Percentiles rank a stretch among this genome's conserved stretches.
Evolutionary conservation across 2,888 invertebrate species (phyloP).

Genomic region (Pinctada fucata): DNA sequence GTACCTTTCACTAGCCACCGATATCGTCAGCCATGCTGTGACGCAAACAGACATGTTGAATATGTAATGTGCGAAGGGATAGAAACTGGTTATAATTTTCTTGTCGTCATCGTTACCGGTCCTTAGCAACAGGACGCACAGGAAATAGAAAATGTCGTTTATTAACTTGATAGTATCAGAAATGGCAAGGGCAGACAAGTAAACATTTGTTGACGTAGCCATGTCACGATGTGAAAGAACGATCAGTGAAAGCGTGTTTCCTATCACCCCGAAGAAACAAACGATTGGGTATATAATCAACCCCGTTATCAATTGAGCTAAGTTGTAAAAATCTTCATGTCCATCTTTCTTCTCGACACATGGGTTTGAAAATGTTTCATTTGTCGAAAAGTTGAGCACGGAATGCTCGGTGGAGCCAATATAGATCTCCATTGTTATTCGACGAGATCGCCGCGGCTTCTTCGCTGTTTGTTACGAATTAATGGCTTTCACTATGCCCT

Average conservation of each 20-base stretch:
- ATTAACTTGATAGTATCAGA: slow-evolving; percentile 70
- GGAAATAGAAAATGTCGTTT: slow-evolving; percentile 70
- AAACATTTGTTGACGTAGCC: slow-evolving; percentile 71
- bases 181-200: slow-evolving; percentile 67
- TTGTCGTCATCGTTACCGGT: slow-evolving; percentile 55
- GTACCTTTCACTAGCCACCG: slow-evolving; percentile 72
- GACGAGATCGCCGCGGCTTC: too few species aligned
- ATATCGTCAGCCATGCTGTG: slow-evolving; percentile 71
- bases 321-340: slow-evolving; percentile 62
- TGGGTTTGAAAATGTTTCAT: background rate
- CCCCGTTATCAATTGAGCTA: slow-evolving; percentile 64
- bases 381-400: background rate
- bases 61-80: slow-evolving; percentile 72
- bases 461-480: too few species aligned
- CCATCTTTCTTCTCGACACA: slow-evolving; percentile 1
- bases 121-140: slow-evolving; percentile 61
- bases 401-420: background rate
- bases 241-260: slow-evolving; percentile 66
- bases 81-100: slow-evolving; percentile 61
- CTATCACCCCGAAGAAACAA: slow-evolving; percentile 65
- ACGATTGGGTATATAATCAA: slow-evolving; percentile 68
- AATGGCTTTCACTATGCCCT: too few species aligned
- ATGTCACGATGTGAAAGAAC: slow-evolving; percentile 67
- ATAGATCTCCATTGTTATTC: too few species aligned
- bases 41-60: slow-evolving; percentile 69